Conservation (phyloP, 2,797 vertebrate species). For the Tenualosa thibaudeaui region DNA sequence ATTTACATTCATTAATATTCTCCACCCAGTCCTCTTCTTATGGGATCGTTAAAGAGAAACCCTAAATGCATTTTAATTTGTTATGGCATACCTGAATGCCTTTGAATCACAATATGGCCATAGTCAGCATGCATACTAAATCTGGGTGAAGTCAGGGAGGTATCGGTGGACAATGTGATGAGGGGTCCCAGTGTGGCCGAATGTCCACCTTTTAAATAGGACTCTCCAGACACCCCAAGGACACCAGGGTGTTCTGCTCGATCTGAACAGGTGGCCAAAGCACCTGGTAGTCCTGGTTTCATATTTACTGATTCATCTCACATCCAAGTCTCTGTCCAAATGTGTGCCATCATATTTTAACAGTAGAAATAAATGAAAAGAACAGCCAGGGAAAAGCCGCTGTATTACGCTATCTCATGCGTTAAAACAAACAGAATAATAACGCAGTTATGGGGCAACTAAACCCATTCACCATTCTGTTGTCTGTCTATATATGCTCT, state of each 20-base stretch:
- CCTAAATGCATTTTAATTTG: conserved; percentile 50
- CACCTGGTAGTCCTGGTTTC: conserved; percentile 38
- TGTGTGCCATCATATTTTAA: conserved; percentile 23
- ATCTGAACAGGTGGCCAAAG: conserved; percentile 46
- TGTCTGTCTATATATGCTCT: not conserved
- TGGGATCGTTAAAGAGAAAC: conserved; percentile 28
- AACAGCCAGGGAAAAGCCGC: conserved; percentile 25
- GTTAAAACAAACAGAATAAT: not conserved
- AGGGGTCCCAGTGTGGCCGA: conserved; percentile 20
- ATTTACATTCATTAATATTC: conserved; percentile 43
- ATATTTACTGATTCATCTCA: conserved; percentile 38
- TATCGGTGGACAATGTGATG: not conserved
- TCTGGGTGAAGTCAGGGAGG: conserved; percentile 18
- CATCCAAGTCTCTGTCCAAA: conserved; percentile 30
- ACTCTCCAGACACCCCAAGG: conserved; percentile 35
- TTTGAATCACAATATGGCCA: conserved; percentile 42
- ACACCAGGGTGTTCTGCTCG: conserved; percentile 37
- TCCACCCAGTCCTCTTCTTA: conserved; percentile 41
- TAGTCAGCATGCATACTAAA: conserved; percentile 35
- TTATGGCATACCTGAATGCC: conserved; percentile 34
- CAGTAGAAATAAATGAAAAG: conserved; percentile 43
- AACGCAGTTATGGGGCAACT: conserved; percentile 12
- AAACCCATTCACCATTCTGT: conserved; percentile 28
- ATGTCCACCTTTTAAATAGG: conserved; percentile 29
- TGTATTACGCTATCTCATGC: not conserved